These are phyloP conservation scores for Epinephelus moara DNA, from an alignment of 2,113 vertebrate genomes.

Conservation along the genomic window DNA sequence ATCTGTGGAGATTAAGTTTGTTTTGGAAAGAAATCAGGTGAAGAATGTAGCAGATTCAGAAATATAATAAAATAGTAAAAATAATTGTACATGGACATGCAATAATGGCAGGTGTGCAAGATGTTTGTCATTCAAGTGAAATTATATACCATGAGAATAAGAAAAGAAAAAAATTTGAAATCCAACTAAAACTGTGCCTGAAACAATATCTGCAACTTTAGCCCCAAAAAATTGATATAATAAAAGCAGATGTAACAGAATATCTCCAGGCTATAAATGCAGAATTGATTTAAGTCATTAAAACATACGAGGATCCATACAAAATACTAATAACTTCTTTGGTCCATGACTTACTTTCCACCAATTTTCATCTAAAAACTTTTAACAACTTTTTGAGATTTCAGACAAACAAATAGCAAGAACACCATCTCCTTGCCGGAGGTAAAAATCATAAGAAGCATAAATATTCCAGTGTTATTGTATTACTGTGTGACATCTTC, in stretches of 20 bases:
- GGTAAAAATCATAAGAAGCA: conserved; percentile 3
- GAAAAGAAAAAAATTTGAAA: background rate
- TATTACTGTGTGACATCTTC: background rate
- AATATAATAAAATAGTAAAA: background rate
- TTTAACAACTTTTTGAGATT: background rate
- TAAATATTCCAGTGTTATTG: background rate
- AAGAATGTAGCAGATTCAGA: background rate
- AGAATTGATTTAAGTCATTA: background rate
- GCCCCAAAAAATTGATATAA: background rate
- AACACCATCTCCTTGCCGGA: conserved; percentile 30
- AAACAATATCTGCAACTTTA: too few relatives aligned
- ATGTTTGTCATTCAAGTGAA: too few relatives aligned
- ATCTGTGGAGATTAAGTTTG: background rate
- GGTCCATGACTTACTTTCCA: background rate
- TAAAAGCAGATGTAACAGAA: background rate
- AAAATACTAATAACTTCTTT: background rate
- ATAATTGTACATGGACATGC: too few relatives aligned
- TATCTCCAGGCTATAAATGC: background rate
- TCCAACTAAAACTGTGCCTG: background rate
- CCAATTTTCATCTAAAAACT: background rate
- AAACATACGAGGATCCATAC: background rate
- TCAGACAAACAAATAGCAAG: background rate
- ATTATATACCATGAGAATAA: too few relatives aligned
- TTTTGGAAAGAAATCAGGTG: background rate
- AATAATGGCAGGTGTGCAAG: too few relatives aligned